Evolutionary conservation across 2,797 vertebrate species (phyloP).

Genomic region (Yasuhikotakia modesta): DNA sequence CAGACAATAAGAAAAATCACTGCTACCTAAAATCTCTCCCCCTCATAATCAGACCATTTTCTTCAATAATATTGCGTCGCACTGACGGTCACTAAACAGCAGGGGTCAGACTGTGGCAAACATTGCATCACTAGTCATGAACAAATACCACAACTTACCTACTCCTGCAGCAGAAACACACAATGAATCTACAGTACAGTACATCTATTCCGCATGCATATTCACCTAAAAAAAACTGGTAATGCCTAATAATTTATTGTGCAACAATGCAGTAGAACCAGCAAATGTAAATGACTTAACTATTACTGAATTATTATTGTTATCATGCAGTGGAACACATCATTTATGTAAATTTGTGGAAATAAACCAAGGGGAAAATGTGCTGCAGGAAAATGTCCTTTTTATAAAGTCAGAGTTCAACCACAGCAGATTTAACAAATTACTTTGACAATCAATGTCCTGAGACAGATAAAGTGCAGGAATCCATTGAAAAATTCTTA

Average conservation of each 20-base stretch:
- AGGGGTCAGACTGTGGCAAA: background rate
- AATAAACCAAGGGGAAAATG: background rate
- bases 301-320: no score
- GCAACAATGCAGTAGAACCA: constrained; percentile 9
- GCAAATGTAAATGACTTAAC: background rate
- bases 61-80: background rate
- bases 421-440: background rate
- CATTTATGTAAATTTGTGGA: background rate
- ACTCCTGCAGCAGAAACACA: constrained; percentile 24
- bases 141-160: background rate
- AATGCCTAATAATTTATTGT: background rate
- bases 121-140: constrained; percentile 6
- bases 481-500: background rate
- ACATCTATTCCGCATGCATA: constrained; percentile 21
- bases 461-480: constrained; percentile 25
- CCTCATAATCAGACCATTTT: background rate
- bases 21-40: background rate
- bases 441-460: background rate
- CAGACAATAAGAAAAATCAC: constrained; percentile 8
- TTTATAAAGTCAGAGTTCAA: background rate
- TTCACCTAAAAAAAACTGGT: constrained; percentile 14
- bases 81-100: background rate
- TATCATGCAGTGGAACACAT: background rate
- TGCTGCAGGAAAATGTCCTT: background rate
- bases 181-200: background rate